Conservation (phyloP, 1,140 invertebrate genomes). For the Ceratosolen fusciceps region DNA sequence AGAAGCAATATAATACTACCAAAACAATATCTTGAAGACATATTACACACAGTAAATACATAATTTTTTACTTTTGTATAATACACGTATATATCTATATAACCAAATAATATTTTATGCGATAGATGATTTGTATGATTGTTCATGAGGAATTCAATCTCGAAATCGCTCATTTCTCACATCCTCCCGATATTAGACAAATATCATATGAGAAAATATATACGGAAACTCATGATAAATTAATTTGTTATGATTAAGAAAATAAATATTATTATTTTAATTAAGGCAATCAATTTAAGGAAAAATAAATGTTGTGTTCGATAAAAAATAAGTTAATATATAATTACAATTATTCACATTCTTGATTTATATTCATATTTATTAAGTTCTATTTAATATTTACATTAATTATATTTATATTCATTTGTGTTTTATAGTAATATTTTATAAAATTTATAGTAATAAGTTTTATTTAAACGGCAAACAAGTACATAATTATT, state of each 20-base stretch:
- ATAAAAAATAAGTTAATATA: too few species aligned
- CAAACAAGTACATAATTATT: too few species aligned
- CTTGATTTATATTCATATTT: not conserved
- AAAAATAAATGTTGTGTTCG: not conserved
- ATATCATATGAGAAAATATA: conserved; percentile 51
- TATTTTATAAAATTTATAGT: too few species aligned
- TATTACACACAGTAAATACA: conserved; percentile 56
- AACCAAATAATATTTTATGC: conserved; percentile 34
- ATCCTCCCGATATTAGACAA: conserved; percentile 52
- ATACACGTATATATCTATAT: conserved; percentile 12
- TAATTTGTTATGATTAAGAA: not conserved
- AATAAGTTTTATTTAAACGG: too few species aligned
- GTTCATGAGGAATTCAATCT: conserved; percentile 60
- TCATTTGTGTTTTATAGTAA: too few species aligned
- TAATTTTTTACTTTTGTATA: not conserved
- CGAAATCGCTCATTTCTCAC: conserved; percentile 53
- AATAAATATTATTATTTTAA: not conserved
- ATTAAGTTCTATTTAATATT: too few species aligned
- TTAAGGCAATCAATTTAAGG: not conserved
- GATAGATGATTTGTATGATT: conserved; percentile 58
- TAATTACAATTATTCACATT: too few species aligned
- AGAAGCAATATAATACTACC: conserved; percentile 53
- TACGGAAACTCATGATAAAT: not conserved
- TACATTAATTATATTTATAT: too few species aligned
- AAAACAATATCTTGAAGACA: conserved; percentile 45